A percentile compares a stretch with the other conserved stretches of the same genome.
Evolutionary conservation across 2,113 vertebrate species (phyloP).

Genomic region (Monopterus albus): DNA sequence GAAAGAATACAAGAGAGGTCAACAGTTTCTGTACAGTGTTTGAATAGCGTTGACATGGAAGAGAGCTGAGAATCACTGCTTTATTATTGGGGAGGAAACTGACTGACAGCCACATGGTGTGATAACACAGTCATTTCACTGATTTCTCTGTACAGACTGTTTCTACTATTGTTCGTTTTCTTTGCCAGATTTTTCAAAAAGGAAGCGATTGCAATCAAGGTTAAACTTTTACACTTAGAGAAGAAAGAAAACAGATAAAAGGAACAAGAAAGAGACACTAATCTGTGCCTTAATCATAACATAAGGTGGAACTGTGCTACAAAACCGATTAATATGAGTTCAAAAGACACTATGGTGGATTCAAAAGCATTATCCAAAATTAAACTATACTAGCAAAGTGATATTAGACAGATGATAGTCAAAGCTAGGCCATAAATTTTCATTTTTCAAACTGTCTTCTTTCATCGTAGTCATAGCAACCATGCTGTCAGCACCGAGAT

Average conservation of each 20-base stretch:
- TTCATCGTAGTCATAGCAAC: conserved; percentile 21
- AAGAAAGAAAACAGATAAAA: background rate
- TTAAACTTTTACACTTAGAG: conserved; percentile 27
- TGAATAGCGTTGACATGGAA: conserved; percentile 28
- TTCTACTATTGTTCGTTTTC: conserved; percentile 25
- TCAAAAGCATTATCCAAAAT: conserved; percentile 8
- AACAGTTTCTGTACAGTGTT: conserved; percentile 39
- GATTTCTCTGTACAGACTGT: conserved; percentile 11
- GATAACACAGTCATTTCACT: conserved; percentile 19
- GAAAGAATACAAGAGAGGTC: conserved; percentile 38
- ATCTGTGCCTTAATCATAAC: background rate
- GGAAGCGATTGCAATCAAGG: background rate
- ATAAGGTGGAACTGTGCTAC: background rate
- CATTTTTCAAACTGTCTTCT: background rate
- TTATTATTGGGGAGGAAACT: conserved; percentile 8
- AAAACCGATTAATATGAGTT: background rate
- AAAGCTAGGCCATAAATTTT: background rate
- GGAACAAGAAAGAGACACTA: background rate
- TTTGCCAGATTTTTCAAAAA: conserved; percentile 12
- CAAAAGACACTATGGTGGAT: background rate
- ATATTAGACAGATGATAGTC: conserved; percentile 17
- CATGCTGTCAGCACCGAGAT: conserved; percentile 13
- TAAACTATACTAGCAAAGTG: conserved; percentile 14
- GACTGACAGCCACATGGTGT: conserved; percentile 16
- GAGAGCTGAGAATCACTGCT: conserved; percentile 21